phyloP scores from a whole-genome alignment of 2,888 invertebrate species.

The Dolichopus griseipennis region DNA sequence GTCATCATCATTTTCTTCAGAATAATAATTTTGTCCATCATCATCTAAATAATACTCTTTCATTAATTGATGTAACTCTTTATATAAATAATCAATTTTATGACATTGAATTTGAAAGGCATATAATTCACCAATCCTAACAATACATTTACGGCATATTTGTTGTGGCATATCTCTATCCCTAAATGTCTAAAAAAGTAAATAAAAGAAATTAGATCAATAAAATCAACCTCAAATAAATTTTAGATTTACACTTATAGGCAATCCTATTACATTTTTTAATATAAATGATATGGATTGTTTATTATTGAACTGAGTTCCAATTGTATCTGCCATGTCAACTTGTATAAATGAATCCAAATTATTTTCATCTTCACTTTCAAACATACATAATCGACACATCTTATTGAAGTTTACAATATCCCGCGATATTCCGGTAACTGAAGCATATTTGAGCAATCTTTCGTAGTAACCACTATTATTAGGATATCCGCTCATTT shows the following conservation, averaged over 20 bases:
- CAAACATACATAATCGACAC: constrained; percentile 3
- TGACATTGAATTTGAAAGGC: neutral
- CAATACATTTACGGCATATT: neutral
- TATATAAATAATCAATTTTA: neutral
- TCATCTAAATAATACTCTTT: neutral
- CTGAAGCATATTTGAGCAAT: neutral
- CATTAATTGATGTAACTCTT: neutral
- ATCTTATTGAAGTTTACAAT: neutral
- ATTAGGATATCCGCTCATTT: neutral
- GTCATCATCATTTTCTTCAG: neutral
- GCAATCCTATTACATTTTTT: neutral
- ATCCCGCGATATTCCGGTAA: neutral
- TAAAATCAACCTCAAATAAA: neutral
- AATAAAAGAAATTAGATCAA: neutral
- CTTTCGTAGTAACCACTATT: neutral
- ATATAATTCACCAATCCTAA: neutral
- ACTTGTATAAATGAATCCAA: neutral
- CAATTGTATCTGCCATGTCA: neutral
- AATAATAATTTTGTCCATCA: neutral
- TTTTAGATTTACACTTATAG: neutral
- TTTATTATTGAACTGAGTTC: neutral
- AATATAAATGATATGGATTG: neutral
- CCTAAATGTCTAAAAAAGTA: neutral
- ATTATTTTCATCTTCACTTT: neutral
- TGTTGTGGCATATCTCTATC: constrained; percentile 1